Percentiles rank a stretch among this genome's conserved stretches.
Conservation (phyloP, 2,113 vertebrate genomes). For the Dermatemys mawii region DNA sequence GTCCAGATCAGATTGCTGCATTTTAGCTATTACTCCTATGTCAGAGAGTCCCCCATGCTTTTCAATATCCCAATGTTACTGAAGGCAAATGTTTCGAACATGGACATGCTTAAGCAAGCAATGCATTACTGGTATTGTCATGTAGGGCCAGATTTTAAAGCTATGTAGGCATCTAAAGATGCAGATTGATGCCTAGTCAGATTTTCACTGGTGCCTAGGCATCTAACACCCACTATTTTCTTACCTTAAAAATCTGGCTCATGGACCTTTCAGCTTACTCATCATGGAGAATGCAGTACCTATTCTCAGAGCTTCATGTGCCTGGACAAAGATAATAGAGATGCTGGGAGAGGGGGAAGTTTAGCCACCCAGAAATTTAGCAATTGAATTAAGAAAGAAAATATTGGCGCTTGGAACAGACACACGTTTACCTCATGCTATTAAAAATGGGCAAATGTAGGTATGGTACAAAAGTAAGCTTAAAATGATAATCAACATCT, state of each 20-base stretch:
- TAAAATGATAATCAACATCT: too few species aligned
- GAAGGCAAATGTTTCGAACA: neutral
- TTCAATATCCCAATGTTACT: neutral
- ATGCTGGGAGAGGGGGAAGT: neutral
- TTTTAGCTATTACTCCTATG: neutral
- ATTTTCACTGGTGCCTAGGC: neutral
- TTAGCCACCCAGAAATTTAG: too few species aligned
- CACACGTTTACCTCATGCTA: too few species aligned
- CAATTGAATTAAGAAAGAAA: neutral
- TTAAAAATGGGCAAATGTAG: too few species aligned
- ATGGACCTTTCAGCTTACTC: neutral
- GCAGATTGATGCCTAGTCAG: rapidly evolving
- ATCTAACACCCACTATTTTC: neutral
- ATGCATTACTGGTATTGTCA: neutral
- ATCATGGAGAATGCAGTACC: neutral
- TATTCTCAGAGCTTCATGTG: neutral
- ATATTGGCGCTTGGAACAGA: too few species aligned
- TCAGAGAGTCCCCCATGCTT: neutral
- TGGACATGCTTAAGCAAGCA: neutral
- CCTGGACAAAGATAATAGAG: neutral
- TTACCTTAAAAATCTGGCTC: neutral
- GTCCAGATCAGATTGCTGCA: neutral
- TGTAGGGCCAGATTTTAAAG: neutral
- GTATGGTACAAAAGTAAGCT: too few species aligned
- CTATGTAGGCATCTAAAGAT: too few species aligned